A percentile compares a stretch with the other conserved stretches of the same genome.
Evolutionary conservation across 1,140 invertebrate genomes (phyloP).

Genomic region (Diprion similis): DNA sequence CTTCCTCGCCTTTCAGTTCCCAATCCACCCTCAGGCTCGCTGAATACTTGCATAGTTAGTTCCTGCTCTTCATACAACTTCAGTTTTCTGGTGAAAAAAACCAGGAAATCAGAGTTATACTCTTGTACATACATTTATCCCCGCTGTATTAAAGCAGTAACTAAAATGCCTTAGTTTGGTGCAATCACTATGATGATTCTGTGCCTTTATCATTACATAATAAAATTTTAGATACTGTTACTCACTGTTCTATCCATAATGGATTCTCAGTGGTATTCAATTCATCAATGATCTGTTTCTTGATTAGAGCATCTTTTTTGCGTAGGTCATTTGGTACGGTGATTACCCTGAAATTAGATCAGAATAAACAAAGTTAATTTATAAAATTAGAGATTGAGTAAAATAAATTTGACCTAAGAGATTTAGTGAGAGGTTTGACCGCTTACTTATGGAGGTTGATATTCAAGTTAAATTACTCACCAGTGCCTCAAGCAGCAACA

Average conservation of each 20-base stretch:
- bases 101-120: constrained; percentile 19
- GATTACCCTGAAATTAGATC: constrained; percentile 62
- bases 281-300: constrained; percentile 83
- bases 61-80: constrained; percentile 93
- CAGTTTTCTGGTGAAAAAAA: constrained; percentile 70
- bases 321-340: constrained; percentile 72
- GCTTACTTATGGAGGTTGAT: constrained; percentile 11
- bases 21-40: constrained; percentile 71
- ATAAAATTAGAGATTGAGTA: too few relatives aligned
- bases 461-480: constrained; percentile 58
- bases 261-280: constrained; percentile 91
- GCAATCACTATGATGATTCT: too few relatives aligned
- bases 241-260: constrained; percentile 90
- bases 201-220: constrained; percentile 8
- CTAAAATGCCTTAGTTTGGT: neutral
- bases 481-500: constrained; percentile 90
- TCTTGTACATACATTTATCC: neutral
- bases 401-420: neutral
- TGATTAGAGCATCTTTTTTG: constrained; percentile 81
- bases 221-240: constrained; percentile 28
- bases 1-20: constrained; percentile 62
- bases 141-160: neutral
- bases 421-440: constrained; percentile 14
- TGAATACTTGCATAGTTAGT: constrained; percentile 91
- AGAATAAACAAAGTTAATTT: neutral